These are phyloP conservation scores for Gerosis bhagava DNA, from an alignment of 2,888 invertebrate species.

Conservation along the genomic window DNA sequence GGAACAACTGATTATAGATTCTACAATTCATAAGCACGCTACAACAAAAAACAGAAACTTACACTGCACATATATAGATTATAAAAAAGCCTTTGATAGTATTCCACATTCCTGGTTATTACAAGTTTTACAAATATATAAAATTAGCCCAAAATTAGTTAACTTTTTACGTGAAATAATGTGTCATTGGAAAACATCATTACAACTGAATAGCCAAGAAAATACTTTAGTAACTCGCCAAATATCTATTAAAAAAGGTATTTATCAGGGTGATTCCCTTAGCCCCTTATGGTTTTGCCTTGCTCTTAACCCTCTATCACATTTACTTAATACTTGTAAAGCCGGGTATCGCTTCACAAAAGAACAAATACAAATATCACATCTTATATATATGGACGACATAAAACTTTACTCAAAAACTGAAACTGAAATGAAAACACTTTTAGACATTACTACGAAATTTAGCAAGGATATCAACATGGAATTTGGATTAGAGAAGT, in stretches of 20 bases:
- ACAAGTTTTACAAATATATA: not conserved
- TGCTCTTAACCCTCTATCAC: not conserved
- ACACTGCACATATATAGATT: conserved; percentile 18
- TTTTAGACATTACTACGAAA: conserved; percentile 15
- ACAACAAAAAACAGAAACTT: too few species aligned
- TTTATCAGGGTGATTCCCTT: conserved; percentile 7
- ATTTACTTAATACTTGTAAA: not conserved
- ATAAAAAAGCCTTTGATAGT: conserved; percentile 13
- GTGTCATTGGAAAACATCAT: not conserved
- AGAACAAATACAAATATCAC: too few species aligned
- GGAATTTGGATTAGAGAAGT: conserved; percentile 27
- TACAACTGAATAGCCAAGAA: not conserved
- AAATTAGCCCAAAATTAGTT: not conserved
- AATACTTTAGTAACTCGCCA: not conserved
- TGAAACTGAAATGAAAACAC: conserved; percentile 16
- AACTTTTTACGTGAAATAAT: not conserved
- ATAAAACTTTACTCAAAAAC: conserved; percentile 16
- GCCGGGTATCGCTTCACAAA: not conserved
- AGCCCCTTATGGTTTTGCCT: too few species aligned
- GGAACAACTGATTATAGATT: conserved; percentile 22
- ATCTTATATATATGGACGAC: too few species aligned
- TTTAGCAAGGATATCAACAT: too few species aligned
- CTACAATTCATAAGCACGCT: too few species aligned
- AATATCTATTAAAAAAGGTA: too few species aligned
- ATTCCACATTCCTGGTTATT: too few species aligned